Evolutionary conservation across 2,113 vertebrate species (phyloP), one percentile per base, ranked within the genome.

Genomic region (Calcarius ornatus): DNA sequence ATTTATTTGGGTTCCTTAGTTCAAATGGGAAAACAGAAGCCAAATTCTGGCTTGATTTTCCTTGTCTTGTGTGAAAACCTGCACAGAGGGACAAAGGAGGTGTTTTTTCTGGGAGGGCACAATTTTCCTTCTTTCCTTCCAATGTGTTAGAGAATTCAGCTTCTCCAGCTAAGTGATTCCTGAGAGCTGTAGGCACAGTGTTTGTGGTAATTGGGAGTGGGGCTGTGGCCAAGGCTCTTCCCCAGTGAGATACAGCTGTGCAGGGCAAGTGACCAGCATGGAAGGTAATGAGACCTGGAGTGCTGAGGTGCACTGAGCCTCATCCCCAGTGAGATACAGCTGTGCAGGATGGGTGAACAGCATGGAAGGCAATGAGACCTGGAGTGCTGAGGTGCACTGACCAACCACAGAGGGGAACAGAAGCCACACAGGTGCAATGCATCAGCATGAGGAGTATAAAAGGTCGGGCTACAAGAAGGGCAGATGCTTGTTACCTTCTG

Each of bases 1-100:
- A 96, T 96, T 93, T 95, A 80, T 92, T 97, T 96, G 84, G 88
- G 63, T 66, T 97, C 75, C 63, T 76, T 85, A 53, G 5, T 80
- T 80, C 40, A 84, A 88, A 84, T 0, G 76, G 24, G 65, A 65
- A 92, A 90, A 59, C 17, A 82, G 23, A 66, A 84, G 70, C 31
- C 66, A 90, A 95, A 88, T 88, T 94, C 37, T 78, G 37, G 42
- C 25, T 30, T 56, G 38, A 21, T 63, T 92, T 92, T 75, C 69
- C 54, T 60, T 79, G 25, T 56, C 77, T 65, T 87, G 22, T 76
- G 54, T 47, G 59, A 93, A 94, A 71, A 77, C 13, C 9, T 40
- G 7, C 33, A 40, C 23, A 35, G 9, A 56, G 10, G 20, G 28
- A 37, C 11, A 80, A 31, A 54, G 10, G 23, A 90, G 28, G 3